phyloP scores from a whole-genome alignment of 2,113 vertebrate species.

The Pluvialis apricaria region DNA sequence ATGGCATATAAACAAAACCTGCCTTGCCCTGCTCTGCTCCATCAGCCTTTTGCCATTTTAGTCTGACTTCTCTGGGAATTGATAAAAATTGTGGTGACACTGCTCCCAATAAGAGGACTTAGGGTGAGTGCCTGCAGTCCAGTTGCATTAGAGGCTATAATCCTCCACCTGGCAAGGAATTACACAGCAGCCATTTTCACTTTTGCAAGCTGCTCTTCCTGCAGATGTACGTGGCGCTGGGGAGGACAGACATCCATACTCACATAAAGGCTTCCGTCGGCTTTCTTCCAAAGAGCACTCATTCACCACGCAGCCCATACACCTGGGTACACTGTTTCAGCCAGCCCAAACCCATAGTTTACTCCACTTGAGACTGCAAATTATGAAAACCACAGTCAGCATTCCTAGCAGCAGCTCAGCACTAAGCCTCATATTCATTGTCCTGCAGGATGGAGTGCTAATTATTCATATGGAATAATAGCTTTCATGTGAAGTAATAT shows the following conservation, averaged over 20 bases:
- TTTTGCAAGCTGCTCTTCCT: not conserved
- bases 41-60: not conserved
- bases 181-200: not conserved
- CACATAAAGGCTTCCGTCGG: not conserved
- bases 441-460: not conserved
- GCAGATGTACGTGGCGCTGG: not conserved
- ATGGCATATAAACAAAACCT: not conserved
- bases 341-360: not conserved
- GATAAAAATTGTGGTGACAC: not conserved
- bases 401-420: not conserved
- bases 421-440: not conserved
- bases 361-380: not conserved
- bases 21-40: not conserved
- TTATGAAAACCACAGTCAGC: not conserved
- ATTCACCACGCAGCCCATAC: not conserved
- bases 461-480: conserved; percentile 48
- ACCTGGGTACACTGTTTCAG: not conserved
- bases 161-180: not conserved
- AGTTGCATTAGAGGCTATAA: not conserved
- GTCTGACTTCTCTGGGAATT: not conserved
- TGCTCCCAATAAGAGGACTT: fast-evolving
- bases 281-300: not conserved
- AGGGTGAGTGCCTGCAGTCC: not conserved
- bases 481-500: conserved; percentile 46
- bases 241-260: not conserved